Conservation (phyloP, 2,113 vertebrate species). For the Syngnathus typhle region DNA sequence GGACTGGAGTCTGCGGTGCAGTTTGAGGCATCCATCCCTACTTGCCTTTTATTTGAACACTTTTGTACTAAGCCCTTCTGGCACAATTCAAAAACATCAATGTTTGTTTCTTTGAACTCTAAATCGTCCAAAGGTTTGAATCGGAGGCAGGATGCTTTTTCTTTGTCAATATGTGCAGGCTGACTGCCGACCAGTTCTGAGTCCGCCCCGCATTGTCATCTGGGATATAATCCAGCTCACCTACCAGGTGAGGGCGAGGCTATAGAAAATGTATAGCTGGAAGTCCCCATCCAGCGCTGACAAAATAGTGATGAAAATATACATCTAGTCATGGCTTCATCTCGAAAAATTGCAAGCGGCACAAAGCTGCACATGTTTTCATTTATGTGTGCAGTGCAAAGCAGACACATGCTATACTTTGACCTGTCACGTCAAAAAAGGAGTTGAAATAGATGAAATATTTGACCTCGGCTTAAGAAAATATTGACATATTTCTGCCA, state of each 20-base stretch:
- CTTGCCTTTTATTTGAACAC: background rate
- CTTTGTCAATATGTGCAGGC: background rate
- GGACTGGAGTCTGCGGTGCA: background rate
- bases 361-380: constrained; percentile 50
- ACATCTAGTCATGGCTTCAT: constrained; percentile 36
- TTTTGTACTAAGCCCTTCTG: background rate
- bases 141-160: background rate
- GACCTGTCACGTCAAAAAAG: constrained; percentile 51
- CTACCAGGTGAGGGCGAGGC: background rate
- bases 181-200: background rate
- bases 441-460: constrained; percentile 56
- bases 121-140: background rate
- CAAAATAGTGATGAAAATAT: constrained; percentile 38
- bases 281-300: constrained; percentile 25
- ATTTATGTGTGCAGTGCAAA: constrained; percentile 50
- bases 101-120: background rate
- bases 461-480: constrained; percentile 65
- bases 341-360: constrained; percentile 28
- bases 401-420: constrained; percentile 34
- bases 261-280: background rate
- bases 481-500: constrained; percentile 69
- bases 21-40: too few species aligned
- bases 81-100: background rate
- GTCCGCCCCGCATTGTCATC: background rate
- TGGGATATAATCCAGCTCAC: background rate